phyloP scores from a whole-genome alignment of 2,888 invertebrate genomes.

The Temnothorax ravouxi region DNA sequence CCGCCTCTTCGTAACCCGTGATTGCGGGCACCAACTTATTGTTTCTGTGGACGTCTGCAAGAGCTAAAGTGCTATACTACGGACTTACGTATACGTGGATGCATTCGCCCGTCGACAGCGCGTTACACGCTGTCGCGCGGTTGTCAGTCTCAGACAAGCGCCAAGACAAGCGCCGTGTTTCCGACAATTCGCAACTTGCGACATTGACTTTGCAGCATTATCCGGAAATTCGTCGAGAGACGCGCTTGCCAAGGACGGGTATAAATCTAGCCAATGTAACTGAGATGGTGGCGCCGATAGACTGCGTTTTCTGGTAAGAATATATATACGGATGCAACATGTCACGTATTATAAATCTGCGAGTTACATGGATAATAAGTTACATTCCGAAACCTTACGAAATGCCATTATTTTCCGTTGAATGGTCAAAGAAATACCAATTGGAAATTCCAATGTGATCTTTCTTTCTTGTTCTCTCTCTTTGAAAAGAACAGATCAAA shows the following conservation, averaged over 20 bases:
- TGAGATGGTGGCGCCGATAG: conserved; percentile 52
- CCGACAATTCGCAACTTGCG: conserved; percentile 44
- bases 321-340: conserved; percentile 5
- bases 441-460: background rate
- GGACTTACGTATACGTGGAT: background rate
- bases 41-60: conserved; percentile 30
- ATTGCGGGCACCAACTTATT: conserved; percentile 38
- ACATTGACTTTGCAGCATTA: conserved; percentile 66
- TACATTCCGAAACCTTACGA: background rate
- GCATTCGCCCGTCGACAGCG: conserved; percentile 6
- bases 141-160: conserved; percentile 5
- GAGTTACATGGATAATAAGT: background rate
- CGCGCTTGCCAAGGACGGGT: conserved; percentile 71
- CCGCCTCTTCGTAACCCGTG: conserved; percentile 11
- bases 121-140: background rate
- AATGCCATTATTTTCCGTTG: background rate
- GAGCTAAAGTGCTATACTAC: conserved; percentile 13
- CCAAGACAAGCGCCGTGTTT: conserved; percentile 6
- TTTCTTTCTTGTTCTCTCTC: background rate
- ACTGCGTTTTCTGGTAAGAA: conserved; percentile 51
- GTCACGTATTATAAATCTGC: background rate
- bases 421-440: background rate
- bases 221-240: conserved; percentile 62
- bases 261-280: conserved; percentile 63
- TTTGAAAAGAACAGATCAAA: background rate